Evolutionary conservation across 2,797 vertebrate species (phyloP).

Genomic region (Pantherophis vulpinus): DNA sequence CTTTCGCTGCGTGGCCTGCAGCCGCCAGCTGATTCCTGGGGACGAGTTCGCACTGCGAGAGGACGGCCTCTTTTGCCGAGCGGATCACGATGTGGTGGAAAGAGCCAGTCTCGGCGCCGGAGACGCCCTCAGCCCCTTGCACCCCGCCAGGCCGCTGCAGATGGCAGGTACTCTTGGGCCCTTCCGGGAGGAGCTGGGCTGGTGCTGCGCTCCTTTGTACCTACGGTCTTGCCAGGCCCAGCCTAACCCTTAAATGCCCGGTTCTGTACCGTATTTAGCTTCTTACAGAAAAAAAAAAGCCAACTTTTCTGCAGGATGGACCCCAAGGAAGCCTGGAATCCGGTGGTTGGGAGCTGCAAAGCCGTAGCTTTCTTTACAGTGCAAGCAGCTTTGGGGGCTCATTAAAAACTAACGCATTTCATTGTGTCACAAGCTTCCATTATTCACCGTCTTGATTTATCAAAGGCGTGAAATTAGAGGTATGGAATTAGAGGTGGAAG

Average conservation of each 20-base stretch:
- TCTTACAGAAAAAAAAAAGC: background rate
- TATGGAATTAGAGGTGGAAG: background rate
- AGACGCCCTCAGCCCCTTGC: slow-evolving; percentile 90
- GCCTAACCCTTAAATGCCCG: background rate
- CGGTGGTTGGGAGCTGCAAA: background rate
- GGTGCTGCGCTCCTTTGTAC: background rate
- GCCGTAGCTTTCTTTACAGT: background rate
- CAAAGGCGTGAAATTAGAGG: background rate
- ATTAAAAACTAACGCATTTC: background rate
- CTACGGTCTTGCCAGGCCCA: background rate
- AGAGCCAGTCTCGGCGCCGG: slow-evolving; percentile 86
- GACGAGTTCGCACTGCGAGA: slow-evolving; percentile 95
- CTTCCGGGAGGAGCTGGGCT: background rate
- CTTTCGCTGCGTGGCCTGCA: slow-evolving; percentile 97
- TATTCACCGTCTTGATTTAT: background rate
- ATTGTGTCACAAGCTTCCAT: background rate
- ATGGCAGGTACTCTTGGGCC: slow-evolving; percentile 90
- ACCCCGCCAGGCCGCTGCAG: slow-evolving; percentile 90
- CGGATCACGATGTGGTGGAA: slow-evolving; percentile 94
- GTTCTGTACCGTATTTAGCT: background rate
- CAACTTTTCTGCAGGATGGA: background rate
- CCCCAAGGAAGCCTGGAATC: background rate
- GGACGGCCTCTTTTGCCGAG: slow-evolving; percentile 93
- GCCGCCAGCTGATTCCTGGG: slow-evolving; percentile 94
- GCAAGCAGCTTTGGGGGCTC: background rate